Evolutionary conservation across 2,797 vertebrate genomes (phyloP).

Genomic region (Mallotus villosus): DNA sequence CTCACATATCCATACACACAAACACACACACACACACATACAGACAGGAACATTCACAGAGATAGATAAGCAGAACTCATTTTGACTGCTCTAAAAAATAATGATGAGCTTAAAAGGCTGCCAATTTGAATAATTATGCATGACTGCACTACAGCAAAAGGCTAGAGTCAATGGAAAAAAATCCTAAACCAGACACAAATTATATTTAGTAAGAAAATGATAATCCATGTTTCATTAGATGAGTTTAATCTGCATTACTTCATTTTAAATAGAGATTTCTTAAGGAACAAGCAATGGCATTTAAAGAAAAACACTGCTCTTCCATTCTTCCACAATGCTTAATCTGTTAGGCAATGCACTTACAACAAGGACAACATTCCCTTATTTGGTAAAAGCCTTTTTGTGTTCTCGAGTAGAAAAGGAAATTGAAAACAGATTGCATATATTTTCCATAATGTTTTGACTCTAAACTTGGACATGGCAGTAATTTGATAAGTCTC

Average conservation of each 20-base stretch:
- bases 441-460: conserved; percentile 35
- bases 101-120: conserved; percentile 46
- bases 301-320: conserved; percentile 15
- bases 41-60: conserved; percentile 1
- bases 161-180: conserved; percentile 56
- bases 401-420: conserved; percentile 26
- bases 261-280: conserved; percentile 32
- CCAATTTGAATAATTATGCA: conserved; percentile 46
- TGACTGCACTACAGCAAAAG: conserved; percentile 31
- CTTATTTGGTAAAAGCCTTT: conserved; percentile 11
- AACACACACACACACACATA: not conserved
- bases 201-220: conserved; percentile 50
- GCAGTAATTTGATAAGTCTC: too few species aligned
- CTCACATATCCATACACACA: not conserved
- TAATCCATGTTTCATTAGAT: conserved; percentile 57
- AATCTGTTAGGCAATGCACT: conserved; percentile 36
- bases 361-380: conserved; percentile 44
- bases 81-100: not conserved
- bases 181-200: conserved; percentile 58
- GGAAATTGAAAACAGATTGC: conserved; percentile 26
- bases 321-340: not conserved
- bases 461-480: conserved; percentile 16
- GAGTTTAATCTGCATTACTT: conserved; percentile 52
- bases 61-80: not conserved
- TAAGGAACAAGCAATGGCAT: conserved; percentile 24